A percentile compares a stretch with the other conserved stretches of the same genome.
These are phyloP conservation scores for Pararge aegeria DNA, from an alignment of 1,140 invertebrate species.

Conservation along the genomic window DNA sequence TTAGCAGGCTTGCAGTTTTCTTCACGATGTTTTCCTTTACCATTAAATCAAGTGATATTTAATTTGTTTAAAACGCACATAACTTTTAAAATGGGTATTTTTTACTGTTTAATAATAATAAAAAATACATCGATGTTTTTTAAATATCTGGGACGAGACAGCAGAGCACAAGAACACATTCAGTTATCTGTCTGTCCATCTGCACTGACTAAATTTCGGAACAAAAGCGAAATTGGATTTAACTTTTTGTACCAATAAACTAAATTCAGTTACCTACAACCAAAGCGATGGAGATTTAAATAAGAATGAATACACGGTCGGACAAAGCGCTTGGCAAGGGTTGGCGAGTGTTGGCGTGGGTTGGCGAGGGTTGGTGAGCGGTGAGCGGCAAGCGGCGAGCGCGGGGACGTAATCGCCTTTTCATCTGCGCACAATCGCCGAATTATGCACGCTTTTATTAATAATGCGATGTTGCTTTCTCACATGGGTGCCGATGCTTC, in stretches of 20 bases:
- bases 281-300: constrained; percentile 44
- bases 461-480: constrained; percentile 50
- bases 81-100: no score
- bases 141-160: no score
- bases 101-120: no score
- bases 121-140: no score
- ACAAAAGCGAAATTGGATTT: no score
- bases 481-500: constrained; percentile 37
- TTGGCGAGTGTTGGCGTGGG: not conserved
- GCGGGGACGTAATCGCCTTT: constrained; percentile 51
- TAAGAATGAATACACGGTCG: constrained; percentile 43
- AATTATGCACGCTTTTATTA: constrained; percentile 69
- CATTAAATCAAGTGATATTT: no score
- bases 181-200: no score
- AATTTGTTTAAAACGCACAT: no score
- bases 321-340: constrained; percentile 9
- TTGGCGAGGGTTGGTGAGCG: not conserved
- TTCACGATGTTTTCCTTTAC: no score
- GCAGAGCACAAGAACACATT: no score
- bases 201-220: no score
- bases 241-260: not conserved
- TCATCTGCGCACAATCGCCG: constrained; percentile 47
- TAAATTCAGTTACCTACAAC: constrained; percentile 12
- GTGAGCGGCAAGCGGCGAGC: constrained; percentile 19
- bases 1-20: no score